Conservation (phyloP, 1,140 invertebrate genomes). For the Leptinotarsa texana region DNA sequence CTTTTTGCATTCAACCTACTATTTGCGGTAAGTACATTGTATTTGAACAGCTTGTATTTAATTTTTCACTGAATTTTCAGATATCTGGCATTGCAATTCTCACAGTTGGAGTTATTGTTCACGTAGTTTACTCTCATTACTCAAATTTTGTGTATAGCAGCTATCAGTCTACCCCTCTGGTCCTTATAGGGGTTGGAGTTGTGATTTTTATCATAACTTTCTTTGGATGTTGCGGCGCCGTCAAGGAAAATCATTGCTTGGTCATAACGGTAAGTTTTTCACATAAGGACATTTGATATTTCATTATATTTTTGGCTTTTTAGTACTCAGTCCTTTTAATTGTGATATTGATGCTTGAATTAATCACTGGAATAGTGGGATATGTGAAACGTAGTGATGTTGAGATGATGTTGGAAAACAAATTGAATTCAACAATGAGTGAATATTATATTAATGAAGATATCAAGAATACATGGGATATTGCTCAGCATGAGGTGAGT, state of each 20-base stretch:
- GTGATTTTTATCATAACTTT: constrained; percentile 84
- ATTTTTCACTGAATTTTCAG: constrained; percentile 58
- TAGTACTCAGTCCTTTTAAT: constrained; percentile 83
- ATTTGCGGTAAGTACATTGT: constrained; percentile 72
- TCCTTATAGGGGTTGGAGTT: constrained; percentile 82
- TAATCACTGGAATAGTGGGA: constrained; percentile 82
- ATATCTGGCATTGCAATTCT: constrained; percentile 77
- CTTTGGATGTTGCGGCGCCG: constrained; percentile 86
- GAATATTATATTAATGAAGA: constrained; percentile 67
- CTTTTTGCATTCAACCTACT: constrained; percentile 80
- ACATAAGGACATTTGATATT: neutral
- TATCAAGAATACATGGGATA: constrained; percentile 71
- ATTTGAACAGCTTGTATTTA: constrained; percentile 7
- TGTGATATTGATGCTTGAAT: constrained; percentile 82
- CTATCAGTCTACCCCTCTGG: constrained; percentile 73
- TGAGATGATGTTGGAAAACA: constrained; percentile 65
- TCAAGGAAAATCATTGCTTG: constrained; percentile 87
- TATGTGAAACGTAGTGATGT: constrained; percentile 78
- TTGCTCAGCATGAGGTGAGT: constrained; percentile 77
- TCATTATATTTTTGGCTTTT: constrained; percentile 42
- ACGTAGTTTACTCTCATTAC: constrained; percentile 69
- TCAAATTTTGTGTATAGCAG: constrained; percentile 68
- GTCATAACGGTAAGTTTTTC: constrained; percentile 71
- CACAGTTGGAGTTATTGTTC: constrained; percentile 70
- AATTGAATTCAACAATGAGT: constrained; percentile 70